A percentile compares a stretch with the other conserved stretches of the same genome.
phyloP scores from a whole-genome alignment of 2,888 invertebrate species.

The Leptopilina myrica region DNA sequence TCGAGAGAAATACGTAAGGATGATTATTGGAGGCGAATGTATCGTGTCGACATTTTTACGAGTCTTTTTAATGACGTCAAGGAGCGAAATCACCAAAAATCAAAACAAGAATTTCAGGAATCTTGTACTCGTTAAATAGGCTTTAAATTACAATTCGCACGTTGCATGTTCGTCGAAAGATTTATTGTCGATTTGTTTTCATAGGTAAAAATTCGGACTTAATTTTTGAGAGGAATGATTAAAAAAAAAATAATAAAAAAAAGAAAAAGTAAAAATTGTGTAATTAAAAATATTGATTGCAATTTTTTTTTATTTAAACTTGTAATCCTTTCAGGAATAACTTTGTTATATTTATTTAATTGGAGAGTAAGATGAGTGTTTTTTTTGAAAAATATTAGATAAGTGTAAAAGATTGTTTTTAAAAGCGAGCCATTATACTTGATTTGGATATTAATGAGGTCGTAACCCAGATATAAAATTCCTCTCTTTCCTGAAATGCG shows the following conservation, averaged over 20 bases:
- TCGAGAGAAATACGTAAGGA: slow-evolving; percentile 42
- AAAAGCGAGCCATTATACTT: slow-evolving; percentile 14
- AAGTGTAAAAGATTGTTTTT: not conserved
- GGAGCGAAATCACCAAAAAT: slow-evolving; percentile 53
- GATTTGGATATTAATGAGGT: slow-evolving; percentile 13
- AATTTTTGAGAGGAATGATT: not conserved
- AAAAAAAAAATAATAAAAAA: not conserved
- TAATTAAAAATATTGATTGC: not conserved
- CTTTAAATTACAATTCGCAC: slow-evolving; percentile 61
- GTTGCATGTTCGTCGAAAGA: slow-evolving; percentile 25
- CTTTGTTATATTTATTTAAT: not conserved
- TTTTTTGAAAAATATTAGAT: slow-evolving; percentile 5
- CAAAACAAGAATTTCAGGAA: slow-evolving; percentile 66
- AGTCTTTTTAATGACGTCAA: slow-evolving; percentile 53
- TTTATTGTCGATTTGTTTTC: slow-evolving; percentile 34
- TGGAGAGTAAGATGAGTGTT: not conserved
- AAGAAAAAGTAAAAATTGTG: not conserved
- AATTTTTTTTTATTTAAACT: not conserved
- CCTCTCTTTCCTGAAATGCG: not conserved
- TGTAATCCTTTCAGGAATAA: not conserved
- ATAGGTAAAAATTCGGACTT: slow-evolving; percentile 11
- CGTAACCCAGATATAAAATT: slow-evolving; percentile 30
- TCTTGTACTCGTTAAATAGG: slow-evolving; percentile 61
- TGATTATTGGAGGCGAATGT: slow-evolving; percentile 57
- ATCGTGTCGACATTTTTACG: slow-evolving; percentile 62